A percentile compares a stretch with the other conserved stretches of the same genome.
Conservation (phyloP, 2,888 invertebrate genomes). For the Mythimna albipuncta region DNA sequence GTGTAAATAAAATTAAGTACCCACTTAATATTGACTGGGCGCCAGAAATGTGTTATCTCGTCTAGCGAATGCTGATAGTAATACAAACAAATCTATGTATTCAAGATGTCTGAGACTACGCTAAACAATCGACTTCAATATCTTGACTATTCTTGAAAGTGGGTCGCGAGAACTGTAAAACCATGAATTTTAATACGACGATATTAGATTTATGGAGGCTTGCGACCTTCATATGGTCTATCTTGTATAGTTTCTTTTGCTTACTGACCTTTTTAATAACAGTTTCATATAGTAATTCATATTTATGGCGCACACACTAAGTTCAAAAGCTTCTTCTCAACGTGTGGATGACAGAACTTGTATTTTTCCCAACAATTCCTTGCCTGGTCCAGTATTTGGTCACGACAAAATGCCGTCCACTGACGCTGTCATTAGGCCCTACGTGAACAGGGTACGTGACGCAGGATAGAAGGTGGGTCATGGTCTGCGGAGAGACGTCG, state of each 20-base stretch:
- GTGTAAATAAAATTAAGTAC: neutral
- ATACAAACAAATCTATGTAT: neutral
- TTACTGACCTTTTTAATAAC: constrained; percentile 27
- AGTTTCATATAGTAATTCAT: constrained; percentile 19
- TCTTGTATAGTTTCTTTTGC: neutral
- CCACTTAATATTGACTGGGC: neutral
- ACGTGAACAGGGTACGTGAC: too few relatives aligned
- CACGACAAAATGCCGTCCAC: too few relatives aligned
- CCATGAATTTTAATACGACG: constrained; percentile 7
- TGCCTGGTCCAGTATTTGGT: too few relatives aligned
- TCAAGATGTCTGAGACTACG: neutral
- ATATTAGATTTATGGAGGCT: constrained; percentile 5
- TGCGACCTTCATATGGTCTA: constrained; percentile 1
- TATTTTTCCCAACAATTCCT: too few relatives aligned
- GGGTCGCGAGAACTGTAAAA: neutral
- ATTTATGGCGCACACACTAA: constrained; percentile 6
- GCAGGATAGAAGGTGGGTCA: too few relatives aligned
- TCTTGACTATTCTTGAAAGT: neutral
- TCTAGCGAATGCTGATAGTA: neutral
- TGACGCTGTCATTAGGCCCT: too few relatives aligned
- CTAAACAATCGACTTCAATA: constrained; percentile 1
- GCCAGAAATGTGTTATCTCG: neutral
- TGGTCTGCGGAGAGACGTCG: too few relatives aligned
- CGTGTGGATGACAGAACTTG: too few relatives aligned
- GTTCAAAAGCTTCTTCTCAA: too few relatives aligned